These are phyloP conservation scores for Bradynema listronoti DNA, from an alignment of 1,140 invertebrate genomes.

Conservation along the genomic window DNA sequence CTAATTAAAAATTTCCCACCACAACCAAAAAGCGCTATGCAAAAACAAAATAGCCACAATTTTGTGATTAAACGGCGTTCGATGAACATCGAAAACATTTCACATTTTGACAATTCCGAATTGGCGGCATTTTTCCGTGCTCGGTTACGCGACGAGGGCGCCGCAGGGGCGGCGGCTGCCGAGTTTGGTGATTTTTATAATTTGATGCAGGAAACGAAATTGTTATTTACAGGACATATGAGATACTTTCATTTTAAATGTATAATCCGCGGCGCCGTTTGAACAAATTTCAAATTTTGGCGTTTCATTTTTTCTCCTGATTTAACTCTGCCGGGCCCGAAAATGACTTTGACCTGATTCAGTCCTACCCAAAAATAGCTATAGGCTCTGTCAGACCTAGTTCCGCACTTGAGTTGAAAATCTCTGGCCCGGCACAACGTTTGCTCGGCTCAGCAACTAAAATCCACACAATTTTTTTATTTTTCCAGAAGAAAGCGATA, in stretches of 20 bases:
- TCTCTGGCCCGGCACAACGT: neutral
- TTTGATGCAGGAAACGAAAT: too few relatives aligned
- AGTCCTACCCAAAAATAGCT: constrained; percentile 5
- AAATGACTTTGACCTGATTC: constrained; percentile 9
- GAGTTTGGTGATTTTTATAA: constrained; percentile 11
- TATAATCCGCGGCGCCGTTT: too few relatives aligned
- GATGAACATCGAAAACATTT: constrained; percentile 26
- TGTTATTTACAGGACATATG: too few relatives aligned
- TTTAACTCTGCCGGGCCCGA: too few relatives aligned
- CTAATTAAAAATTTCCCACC: constrained; percentile 13
- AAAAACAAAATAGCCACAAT: too few relatives aligned
- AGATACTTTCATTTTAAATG: too few relatives aligned
- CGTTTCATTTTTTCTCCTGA: too few relatives aligned
- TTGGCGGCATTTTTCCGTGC: constrained; percentile 8
- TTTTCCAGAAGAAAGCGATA: neutral
- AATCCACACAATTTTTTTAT: neutral
- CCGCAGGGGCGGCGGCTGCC: neutral
- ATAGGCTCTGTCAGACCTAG: neutral
- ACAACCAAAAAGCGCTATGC: constrained; percentile 27
- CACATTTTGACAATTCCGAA: constrained; percentile 21
- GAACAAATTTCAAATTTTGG: too few relatives aligned
- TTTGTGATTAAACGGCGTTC: too few relatives aligned
- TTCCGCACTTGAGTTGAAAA: neutral
- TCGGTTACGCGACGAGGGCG: constrained; percentile 2
- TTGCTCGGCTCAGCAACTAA: too few relatives aligned